Evolutionary conservation across 2,888 invertebrate species (phyloP).

Genomic region (Drosophila neotestacea): DNA sequence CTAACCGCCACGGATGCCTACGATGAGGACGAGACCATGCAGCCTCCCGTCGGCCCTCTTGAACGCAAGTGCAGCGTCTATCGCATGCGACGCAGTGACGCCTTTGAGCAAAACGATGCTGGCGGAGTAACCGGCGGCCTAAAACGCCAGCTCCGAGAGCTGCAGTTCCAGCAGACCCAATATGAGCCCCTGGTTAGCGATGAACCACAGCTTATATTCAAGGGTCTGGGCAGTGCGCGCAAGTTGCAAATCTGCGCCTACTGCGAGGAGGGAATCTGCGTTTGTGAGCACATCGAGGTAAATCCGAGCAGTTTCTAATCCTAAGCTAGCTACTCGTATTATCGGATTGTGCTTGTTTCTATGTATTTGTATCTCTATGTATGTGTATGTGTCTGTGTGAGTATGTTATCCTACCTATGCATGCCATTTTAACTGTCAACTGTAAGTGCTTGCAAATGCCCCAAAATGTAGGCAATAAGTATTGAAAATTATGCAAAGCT

Average conservation of each 20-base stretch:
- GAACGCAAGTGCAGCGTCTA: constrained; percentile 85
- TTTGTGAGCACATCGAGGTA: constrained; percentile 86
- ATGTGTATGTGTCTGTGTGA: constrained; percentile 22
- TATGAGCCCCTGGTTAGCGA: constrained; percentile 83
- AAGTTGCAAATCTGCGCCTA: constrained; percentile 84
- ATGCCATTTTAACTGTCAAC: constrained; percentile 46
- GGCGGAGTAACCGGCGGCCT: constrained; percentile 60
- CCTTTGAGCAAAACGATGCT: constrained; percentile 73
- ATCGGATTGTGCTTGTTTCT: constrained; percentile 7
- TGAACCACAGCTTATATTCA: constrained; percentile 83
- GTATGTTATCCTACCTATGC: constrained; percentile 35
- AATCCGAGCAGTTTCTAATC: constrained; percentile 41
- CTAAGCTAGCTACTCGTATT: constrained; percentile 1
- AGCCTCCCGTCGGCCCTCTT: constrained; percentile 80
- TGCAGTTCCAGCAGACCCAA: constrained; percentile 82
- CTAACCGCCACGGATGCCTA: constrained; percentile 64
- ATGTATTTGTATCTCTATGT: background rate
- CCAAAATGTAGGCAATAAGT: constrained; percentile 8
- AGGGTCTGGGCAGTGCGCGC: constrained; percentile 82
- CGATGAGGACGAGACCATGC: constrained; percentile 76
- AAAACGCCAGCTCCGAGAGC: constrained; percentile 80
- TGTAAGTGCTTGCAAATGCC: constrained; percentile 1
- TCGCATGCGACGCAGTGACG: constrained; percentile 84
- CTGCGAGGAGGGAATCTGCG: constrained; percentile 85
- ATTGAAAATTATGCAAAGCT: background rate